phyloP scores from a whole-genome alignment of 1,140 invertebrate genomes.

The Antheraea mylitta region DNA sequence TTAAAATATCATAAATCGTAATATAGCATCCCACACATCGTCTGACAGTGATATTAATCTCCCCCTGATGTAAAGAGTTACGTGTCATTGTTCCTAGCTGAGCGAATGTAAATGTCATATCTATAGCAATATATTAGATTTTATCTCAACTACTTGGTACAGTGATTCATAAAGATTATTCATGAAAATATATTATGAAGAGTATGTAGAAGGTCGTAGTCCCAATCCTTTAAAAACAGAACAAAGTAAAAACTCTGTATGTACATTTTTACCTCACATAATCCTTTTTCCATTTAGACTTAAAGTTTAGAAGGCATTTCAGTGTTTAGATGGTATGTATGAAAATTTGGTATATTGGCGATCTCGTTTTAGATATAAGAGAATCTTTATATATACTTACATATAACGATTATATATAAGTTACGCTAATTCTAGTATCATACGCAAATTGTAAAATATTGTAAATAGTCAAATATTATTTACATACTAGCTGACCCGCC shows the following conservation, averaged over 20 bases:
- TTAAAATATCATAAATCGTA: conserved; percentile 1
- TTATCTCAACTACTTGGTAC: not conserved
- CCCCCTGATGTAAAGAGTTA: conserved; percentile 26
- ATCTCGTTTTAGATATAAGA: not conserved
- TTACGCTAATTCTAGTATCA: not conserved
- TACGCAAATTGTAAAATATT: too few species aligned
- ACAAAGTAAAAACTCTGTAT: conserved; percentile 23
- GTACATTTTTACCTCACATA: conserved; percentile 24
- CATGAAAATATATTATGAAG: not conserved
- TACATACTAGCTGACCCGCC: too few species aligned
- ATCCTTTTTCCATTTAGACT: conserved; percentile 19
- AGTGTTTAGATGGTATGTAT: conserved; percentile 14
- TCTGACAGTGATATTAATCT: conserved; percentile 12
- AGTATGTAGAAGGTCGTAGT: not conserved
- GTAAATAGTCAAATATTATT: too few species aligned
- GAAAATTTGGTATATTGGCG: too few species aligned
- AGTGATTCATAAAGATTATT: not conserved
- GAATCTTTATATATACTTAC: too few species aligned
- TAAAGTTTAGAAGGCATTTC: conserved; percentile 30
- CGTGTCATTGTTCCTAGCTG: conserved; percentile 37
- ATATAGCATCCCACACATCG: conserved; percentile 4
- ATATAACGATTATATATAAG: too few species aligned
- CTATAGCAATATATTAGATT: conserved; percentile 10
- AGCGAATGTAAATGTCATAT: conserved; percentile 33
- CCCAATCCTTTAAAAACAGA: conserved; percentile 20